Percentiles rank a stretch among this genome's conserved stretches.
These are phyloP conservation scores for Fabriciana adippe DNA, from an alignment of 2,888 invertebrate species.

Conservation along the genomic window DNA sequence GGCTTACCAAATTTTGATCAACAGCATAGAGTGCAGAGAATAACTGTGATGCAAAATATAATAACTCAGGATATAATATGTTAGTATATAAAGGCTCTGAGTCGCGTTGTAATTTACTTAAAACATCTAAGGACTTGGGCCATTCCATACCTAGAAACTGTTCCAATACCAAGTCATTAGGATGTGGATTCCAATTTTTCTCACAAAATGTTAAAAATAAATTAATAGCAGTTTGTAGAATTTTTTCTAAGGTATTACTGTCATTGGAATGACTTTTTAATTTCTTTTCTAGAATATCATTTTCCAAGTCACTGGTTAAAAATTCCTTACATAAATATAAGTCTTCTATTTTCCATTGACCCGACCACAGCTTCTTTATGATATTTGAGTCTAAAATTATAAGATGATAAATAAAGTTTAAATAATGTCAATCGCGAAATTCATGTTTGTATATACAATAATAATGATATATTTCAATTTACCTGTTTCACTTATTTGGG, in stretches of 20 bases:
- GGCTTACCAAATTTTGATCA: conserved; percentile 66
- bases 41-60: conserved; percentile 69
- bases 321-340: conserved; percentile 55
- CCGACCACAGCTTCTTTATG: conserved; percentile 60
- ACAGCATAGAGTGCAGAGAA: conserved; percentile 58
- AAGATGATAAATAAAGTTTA: neutral
- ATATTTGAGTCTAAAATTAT: conserved; percentile 54
- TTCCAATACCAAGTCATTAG: conserved; percentile 63
- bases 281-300: conserved; percentile 49
- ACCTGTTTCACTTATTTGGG: conserved; percentile 55
- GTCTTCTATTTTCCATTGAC: conserved; percentile 59
- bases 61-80: conserved; percentile 80
- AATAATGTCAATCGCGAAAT: neutral
- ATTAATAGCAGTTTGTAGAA: conserved; percentile 83
- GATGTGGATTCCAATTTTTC: conserved; percentile 91
- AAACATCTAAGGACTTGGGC: conserved; percentile 70
- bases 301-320: conserved; percentile 55
- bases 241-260: conserved; percentile 50
- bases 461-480: conserved; percentile 29
- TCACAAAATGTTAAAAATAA: conserved; percentile 88
- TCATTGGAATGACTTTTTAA: conserved; percentile 50
- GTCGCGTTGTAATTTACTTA: conserved; percentile 74
- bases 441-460: neutral
- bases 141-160: conserved; percentile 67
- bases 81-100: conserved; percentile 87